These are phyloP conservation scores for Acleris laterana DNA, from an alignment of 2,888 invertebrate genomes.

Conservation along the genomic window DNA sequence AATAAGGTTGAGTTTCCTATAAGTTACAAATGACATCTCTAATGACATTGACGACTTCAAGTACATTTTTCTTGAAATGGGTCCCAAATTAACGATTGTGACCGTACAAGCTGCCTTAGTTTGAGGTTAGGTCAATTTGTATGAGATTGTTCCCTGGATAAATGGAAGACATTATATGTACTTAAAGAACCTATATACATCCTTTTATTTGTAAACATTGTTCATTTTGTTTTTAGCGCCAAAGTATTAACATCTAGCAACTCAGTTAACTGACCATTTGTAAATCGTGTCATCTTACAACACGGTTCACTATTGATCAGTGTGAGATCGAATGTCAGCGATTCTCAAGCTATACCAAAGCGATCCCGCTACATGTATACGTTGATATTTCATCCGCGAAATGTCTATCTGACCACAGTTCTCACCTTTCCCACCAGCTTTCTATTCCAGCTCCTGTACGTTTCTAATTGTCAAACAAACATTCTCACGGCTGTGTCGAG, in stretches of 20 bases:
- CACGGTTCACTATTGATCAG: too few relatives aligned
- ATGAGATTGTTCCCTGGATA: not conserved
- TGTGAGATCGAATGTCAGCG: not conserved
- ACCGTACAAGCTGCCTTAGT: too few relatives aligned
- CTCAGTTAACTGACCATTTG: too few relatives aligned
- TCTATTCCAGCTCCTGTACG: not conserved
- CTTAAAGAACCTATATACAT: not conserved
- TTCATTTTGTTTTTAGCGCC: not conserved
- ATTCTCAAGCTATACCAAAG: not conserved
- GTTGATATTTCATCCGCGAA: slow-evolving; percentile 3
- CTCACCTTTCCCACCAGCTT: not conserved
- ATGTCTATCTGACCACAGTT: not conserved
- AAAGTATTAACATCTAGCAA: too few relatives aligned
- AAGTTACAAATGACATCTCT: too few relatives aligned
- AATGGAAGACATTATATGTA: not conserved
- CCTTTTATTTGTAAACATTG: not conserved
- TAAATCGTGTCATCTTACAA: too few relatives aligned
- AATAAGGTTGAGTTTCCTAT: too few relatives aligned
- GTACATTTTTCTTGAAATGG: too few relatives aligned
- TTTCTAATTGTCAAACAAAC: slow-evolving; percentile 13
- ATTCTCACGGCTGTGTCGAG: not conserved
- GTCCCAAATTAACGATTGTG: too few relatives aligned
- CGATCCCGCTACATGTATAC: not conserved
- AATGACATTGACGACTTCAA: too few relatives aligned
- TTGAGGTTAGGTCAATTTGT: not conserved